phyloP scores from a whole-genome alignment of 1,140 invertebrate species.

The Papilio dardanus region DNA sequence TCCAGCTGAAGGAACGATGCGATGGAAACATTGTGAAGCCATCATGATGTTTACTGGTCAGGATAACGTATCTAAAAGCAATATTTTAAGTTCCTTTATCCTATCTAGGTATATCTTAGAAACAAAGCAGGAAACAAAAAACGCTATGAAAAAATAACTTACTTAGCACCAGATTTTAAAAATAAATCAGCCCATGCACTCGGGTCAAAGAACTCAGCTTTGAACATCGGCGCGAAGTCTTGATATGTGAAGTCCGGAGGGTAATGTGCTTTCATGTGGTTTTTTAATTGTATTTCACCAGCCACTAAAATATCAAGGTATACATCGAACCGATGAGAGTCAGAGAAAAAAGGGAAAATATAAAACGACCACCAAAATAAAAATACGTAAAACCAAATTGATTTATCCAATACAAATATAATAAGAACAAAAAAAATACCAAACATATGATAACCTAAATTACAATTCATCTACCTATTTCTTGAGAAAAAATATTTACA shows the following conservation, averaged over 20 bases:
- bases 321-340: background rate
- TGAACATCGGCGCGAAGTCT: constrained; percentile 92
- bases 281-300: constrained; percentile 50
- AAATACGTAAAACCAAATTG: too few species aligned
- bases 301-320: constrained; percentile 46
- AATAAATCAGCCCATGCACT: constrained; percentile 91
- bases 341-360: constrained; percentile 45
- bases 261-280: constrained; percentile 91
- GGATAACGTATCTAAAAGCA: constrained; percentile 89
- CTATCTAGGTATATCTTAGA: too few species aligned
- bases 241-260: constrained; percentile 92
- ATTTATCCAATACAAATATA: too few species aligned
- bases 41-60: constrained; percentile 97
- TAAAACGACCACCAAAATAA: too few species aligned
- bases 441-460: too few species aligned
- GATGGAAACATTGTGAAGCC: constrained; percentile 96
- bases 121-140: background rate
- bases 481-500: too few species aligned
- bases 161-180: constrained; percentile 90
- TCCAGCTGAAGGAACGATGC: constrained; percentile 94
- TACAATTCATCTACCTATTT: too few species aligned
- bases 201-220: constrained; percentile 92
- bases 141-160: constrained; percentile 48
- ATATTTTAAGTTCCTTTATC: too few species aligned
- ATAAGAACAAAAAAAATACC: too few species aligned